Evolutionary conservation across 1,140 invertebrate species (phyloP).

Genomic region (Tetranychus cinnabarinus): DNA sequence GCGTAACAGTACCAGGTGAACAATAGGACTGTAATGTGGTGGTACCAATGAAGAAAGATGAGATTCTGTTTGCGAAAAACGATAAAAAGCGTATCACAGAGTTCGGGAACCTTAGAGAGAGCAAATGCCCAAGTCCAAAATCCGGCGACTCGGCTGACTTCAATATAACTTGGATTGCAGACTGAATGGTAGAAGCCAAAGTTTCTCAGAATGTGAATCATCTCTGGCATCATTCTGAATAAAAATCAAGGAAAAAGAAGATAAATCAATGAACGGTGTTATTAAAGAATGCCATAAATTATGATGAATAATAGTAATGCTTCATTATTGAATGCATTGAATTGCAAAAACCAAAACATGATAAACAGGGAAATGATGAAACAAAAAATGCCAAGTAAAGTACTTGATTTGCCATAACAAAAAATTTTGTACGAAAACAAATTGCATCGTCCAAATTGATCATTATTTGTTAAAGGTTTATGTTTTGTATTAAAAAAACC

Average conservation of each 20-base stretch:
- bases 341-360: too few species aligned
- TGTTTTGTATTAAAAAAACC: too few species aligned
- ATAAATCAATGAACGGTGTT: conserved; percentile 23
- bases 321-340: too few species aligned
- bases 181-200: conserved; percentile 81
- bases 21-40: conserved; percentile 44
- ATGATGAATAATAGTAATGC: too few species aligned
- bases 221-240: conserved; percentile 57
- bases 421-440: too few species aligned
- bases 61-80: conserved; percentile 83
- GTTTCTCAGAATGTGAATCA: conserved; percentile 55
- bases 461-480: too few species aligned
- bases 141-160: conserved; percentile 59
- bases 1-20: conserved; percentile 95
- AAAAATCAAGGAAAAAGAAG: conserved; percentile 26
- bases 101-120: conserved; percentile 72
- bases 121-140: conserved; percentile 94
- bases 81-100: conserved; percentile 92
- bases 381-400: too few species aligned
- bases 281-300: too few species aligned
- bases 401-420: too few species aligned
- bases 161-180: conserved; percentile 70
- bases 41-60: conserved; percentile 85
- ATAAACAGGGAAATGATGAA: too few species aligned
- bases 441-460: too few species aligned